These are phyloP conservation scores for Saimiri boliviensis DNA, from an alignment of 2,113 vertebrate species.

Conservation along the genomic window DNA sequence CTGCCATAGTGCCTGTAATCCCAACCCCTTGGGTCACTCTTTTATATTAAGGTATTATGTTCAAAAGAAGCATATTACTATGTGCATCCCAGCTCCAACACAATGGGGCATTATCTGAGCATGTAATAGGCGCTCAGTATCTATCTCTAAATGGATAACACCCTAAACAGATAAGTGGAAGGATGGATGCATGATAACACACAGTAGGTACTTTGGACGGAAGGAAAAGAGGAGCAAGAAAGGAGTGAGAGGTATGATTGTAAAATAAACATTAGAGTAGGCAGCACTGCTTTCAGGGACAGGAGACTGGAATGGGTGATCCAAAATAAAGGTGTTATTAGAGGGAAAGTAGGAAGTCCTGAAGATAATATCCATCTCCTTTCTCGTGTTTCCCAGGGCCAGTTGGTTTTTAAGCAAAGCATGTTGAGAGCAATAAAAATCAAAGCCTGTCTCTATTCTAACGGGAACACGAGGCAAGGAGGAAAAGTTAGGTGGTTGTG, in stretches of 20 bases:
- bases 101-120: not conserved
- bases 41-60: not conserved
- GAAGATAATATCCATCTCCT: not conserved
- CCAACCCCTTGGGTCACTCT: not conserved
- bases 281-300: not conserved
- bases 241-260: not conserved
- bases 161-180: not conserved
- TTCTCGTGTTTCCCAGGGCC: not conserved
- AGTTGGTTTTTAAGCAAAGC: constrained; percentile 34
- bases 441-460: not conserved
- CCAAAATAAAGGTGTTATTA: not conserved
- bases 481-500: constrained; percentile 15
- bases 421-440: constrained; percentile 16
- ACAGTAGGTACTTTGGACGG: not conserved
- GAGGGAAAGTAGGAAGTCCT: not conserved
- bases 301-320: not conserved
- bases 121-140: not conserved
- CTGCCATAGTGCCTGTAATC: not conserved
- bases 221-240: not conserved
- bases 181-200: not conserved
- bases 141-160: not conserved
- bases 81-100: not conserved
- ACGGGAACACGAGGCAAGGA: not conserved
- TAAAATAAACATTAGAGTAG: not conserved
- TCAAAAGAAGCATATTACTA: not conserved